A percentile compares a stretch with the other conserved stretches of the same genome.
These are phyloP conservation scores for Halesus radiatus DNA, from an alignment of 1,140 invertebrate species.

Conservation along the genomic window DNA sequence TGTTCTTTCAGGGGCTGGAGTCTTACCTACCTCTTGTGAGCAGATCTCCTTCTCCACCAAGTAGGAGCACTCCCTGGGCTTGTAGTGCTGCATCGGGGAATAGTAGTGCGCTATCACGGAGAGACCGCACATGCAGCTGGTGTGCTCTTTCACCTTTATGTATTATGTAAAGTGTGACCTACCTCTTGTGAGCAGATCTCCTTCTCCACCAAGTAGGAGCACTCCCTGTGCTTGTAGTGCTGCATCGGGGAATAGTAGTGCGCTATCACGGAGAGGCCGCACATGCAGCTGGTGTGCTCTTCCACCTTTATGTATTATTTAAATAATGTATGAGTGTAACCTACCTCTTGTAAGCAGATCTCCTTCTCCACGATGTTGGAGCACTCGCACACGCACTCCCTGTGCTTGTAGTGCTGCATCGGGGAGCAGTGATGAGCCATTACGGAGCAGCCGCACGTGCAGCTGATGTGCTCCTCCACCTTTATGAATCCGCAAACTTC, in stretches of 20 bases:
- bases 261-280: conserved; percentile 45
- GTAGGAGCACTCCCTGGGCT: conserved; percentile 68
- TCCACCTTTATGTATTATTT: conserved; percentile 30
- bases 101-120: conserved; percentile 19
- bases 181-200: conserved; percentile 61
- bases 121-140: conserved; percentile 46
- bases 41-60: conserved; percentile 65
- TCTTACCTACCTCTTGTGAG: conserved; percentile 50
- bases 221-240: too few species aligned
- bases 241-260: too few species aligned
- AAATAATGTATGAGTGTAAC: too few species aligned
- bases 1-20: too few species aligned
- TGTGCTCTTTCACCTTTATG: conserved; percentile 45
- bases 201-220: conserved; percentile 66
- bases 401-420: conserved; percentile 63
- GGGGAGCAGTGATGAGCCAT: conserved; percentile 64
- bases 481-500: conserved; percentile 44
- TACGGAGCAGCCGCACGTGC: conserved; percentile 50
- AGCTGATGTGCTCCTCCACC: conserved; percentile 42
- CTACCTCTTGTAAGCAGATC: conserved; percentile 61
- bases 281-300: conserved; percentile 44
- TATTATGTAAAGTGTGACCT: not conserved
- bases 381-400: conserved; percentile 68
- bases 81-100: too few species aligned
- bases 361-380: conserved; percentile 64